Conservation (phyloP, 1,140 invertebrate species). For the Ladona fulva region DNA sequence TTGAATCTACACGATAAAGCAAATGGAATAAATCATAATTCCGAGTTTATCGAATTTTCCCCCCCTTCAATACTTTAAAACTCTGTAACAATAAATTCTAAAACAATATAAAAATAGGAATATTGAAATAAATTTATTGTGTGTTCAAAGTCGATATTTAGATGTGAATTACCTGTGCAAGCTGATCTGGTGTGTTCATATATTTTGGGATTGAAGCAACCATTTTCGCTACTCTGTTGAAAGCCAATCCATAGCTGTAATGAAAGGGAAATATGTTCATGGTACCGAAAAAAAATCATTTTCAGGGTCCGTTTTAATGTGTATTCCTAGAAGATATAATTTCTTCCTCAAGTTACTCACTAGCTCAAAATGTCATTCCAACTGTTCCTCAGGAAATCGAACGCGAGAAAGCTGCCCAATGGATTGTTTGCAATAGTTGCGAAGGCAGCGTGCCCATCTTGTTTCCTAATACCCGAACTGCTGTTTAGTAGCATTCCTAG, state of each 20-base stretch:
- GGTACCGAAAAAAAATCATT: background rate
- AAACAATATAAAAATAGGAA: too few species aligned
- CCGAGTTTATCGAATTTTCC: too few species aligned
- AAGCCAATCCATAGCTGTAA: slow-evolving; percentile 31
- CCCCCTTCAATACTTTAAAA: too few species aligned
- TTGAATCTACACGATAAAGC: too few species aligned
- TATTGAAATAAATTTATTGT: too few species aligned
- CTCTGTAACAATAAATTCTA: too few species aligned
- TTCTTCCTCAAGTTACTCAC: slow-evolving; percentile 19
- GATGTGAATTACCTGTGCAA: slow-evolving; percentile 31
- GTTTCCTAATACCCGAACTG: slow-evolving; percentile 31
- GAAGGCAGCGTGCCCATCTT: slow-evolving; percentile 33
- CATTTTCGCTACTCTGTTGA: slow-evolving; percentile 32
- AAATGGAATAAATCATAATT: too few species aligned
- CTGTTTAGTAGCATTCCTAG: slow-evolving; percentile 27
- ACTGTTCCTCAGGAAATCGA: slow-evolving; percentile 28
- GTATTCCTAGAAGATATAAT: background rate
- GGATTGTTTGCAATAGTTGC: slow-evolving; percentile 29
- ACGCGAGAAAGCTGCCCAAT: slow-evolving; percentile 26
- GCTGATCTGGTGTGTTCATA: slow-evolving; percentile 35
- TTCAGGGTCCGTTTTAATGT: too few species aligned
- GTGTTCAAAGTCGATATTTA: too few species aligned
- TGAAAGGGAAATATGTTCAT: slow-evolving; percentile 14
- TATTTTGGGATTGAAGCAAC: slow-evolving; percentile 31
- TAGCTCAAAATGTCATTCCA: slow-evolving; percentile 25